Evolutionary conservation across 2,888 invertebrate species (phyloP), one percentile per base, ranked within the genome.

Genomic region (Epinotia brunnichana): DNA sequence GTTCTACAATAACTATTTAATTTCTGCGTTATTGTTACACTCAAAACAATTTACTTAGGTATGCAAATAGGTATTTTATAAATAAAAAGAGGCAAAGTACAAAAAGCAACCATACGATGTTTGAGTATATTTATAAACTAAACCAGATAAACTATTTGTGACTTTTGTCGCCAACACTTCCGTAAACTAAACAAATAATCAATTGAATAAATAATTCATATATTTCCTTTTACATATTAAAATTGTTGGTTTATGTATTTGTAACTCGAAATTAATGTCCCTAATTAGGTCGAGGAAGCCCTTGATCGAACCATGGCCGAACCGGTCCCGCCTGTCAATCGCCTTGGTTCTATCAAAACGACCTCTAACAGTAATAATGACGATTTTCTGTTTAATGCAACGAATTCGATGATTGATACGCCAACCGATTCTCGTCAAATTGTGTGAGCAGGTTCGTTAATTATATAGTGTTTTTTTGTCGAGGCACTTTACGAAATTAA

Each of bases 161-260:
- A 21, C 35, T 51, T 29, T 29, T 66, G 66, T 67, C 60, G n/a
- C 60, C 11, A 39, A 54, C 2, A 29, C 60, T 61, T 66, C 69
- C 69, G 62, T 62, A 61, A 41, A 54, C 1, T 17, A 64, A 63
- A 51, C 41, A 41, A 66, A 54, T 39, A 54, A 54, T 21, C 35
- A 13, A 54, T 39, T 11, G 41, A 62, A 48, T 62, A 62, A 62
- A 62, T 62, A 62, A 61, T 29, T 29, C 48, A 62, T 62, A 10
- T 19, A 48, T 51, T 70, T 56, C 57, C 39, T 48, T 64, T 70
- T 19, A 70, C 57, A 57, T 53, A 69, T 69, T 53, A 21, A 63
- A 9, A 57, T 35, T 19, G 48, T 62, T 73, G 24, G 63, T 73
- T 73, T 73, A 73, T 73, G 56, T 69, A 73, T 73, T 53, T 53